These are phyloP conservation scores for Catocala fraxini DNA, from an alignment of 2,888 invertebrate genomes.

Conservation along the genomic window DNA sequence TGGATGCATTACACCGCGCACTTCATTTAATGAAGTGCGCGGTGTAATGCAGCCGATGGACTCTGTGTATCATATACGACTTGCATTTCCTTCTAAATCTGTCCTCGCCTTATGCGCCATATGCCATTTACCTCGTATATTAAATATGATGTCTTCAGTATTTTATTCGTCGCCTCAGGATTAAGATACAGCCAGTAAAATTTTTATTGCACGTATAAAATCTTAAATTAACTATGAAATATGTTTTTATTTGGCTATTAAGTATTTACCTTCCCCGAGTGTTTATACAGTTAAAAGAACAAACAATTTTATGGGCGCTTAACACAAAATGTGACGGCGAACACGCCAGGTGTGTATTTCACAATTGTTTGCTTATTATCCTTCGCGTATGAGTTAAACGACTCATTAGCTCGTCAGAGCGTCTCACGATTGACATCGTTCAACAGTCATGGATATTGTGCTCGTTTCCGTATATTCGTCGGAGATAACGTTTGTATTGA, in stretches of 20 bases:
- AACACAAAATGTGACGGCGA: constrained; percentile 58
- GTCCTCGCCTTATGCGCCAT: constrained; percentile 7
- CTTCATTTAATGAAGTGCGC: constrained; percentile 46
- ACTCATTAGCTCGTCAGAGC: constrained; percentile 55
- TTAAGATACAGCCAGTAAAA: constrained; percentile 37
- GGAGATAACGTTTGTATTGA: constrained; percentile 32
- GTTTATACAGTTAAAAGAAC: constrained; percentile 68
- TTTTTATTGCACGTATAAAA: constrained; percentile 32
- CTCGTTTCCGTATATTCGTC: constrained; percentile 36
- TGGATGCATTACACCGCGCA: constrained; percentile 52
- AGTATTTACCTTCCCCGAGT: constrained; percentile 47
- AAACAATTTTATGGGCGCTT: constrained; percentile 64
- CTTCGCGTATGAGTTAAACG: constrained; percentile 57
- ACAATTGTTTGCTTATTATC: constrained; percentile 60
- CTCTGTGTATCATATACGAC: constrained; percentile 17
- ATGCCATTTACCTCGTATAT: constrained; percentile 24
- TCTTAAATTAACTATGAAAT: constrained; percentile 27
- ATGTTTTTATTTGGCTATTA: constrained; percentile 19
- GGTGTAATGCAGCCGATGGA: no score
- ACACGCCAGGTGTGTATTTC: constrained; percentile 62
- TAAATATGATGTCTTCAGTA: constrained; percentile 32
- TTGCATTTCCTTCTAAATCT: constrained; percentile 39
- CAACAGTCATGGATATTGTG: constrained; percentile 51
- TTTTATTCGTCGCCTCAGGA: constrained; percentile 26
- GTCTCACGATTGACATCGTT: constrained; percentile 56